Evolutionary conservation across 2,888 invertebrate species (phyloP).

Genomic region (Nesidiocoris tenuis): DNA sequence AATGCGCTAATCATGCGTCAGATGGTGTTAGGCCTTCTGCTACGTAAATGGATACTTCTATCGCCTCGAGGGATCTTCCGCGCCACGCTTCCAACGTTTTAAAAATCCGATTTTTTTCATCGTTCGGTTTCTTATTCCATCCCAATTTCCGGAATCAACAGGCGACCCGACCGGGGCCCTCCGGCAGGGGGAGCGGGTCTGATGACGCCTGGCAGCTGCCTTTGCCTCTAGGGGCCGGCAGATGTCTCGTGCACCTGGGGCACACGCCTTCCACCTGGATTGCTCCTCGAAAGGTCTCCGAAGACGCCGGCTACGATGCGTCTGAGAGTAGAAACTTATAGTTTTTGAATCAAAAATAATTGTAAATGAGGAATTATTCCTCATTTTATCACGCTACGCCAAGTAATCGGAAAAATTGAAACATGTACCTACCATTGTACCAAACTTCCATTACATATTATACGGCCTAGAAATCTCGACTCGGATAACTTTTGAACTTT

Average conservation of each 20-base stretch:
- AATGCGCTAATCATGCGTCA: no score
- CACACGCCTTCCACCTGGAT: background rate
- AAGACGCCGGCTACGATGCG: background rate
- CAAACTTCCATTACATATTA: no score
- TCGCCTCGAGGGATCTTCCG: background rate
- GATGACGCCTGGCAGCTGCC: background rate
- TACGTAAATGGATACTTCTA: background rate
- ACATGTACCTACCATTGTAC: no score
- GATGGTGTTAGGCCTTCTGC: background rate
- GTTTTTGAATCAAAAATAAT: background rate
- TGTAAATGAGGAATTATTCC: no score
- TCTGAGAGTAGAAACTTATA: background rate
- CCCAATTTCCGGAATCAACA: no score
- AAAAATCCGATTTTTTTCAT: no score
- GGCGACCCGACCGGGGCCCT: no score
- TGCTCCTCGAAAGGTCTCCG: background rate
- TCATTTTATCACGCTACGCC: no score
- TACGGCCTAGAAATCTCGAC: no score
- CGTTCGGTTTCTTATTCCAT: no score
- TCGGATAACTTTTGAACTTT: background rate
- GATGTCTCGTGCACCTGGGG: background rate
- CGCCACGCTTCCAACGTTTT: background rate
- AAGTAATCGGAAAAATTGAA: no score
- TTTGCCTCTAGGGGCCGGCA: background rate
- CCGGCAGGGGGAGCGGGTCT: background rate